Evolutionary conservation across 2,888 invertebrate genomes (phyloP), one percentile per base, ranked within the genome.

Genomic region (Eulithis testata): DNA sequence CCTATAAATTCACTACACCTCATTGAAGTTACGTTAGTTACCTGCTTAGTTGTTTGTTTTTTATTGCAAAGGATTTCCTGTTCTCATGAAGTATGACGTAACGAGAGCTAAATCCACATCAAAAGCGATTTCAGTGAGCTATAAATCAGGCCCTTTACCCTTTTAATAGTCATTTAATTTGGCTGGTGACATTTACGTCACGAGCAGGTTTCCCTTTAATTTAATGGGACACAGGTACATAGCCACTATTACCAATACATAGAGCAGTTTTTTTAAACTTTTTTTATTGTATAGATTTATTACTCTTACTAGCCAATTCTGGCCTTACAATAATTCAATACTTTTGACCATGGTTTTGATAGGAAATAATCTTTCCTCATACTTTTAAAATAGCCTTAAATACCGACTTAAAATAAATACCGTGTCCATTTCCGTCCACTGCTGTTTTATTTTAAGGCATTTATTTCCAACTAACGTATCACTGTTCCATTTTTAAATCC

Each of bases 151-250:
- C 36, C 60, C 57, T 60, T 55, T 53, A 65, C 65, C 65, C 61
- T 61, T 61, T 65, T 61, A 65, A 61, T 57, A 61, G 61, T 57
- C 57, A 53, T 65, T 65, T 65, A 65, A 61, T 61, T 61, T 61
- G 65, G 60, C 53, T 57, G 21, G 47, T 65, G 61, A 61, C 61
- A 61, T 65, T 65, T 57, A 65, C 61, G 65, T 65, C 53, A 44
- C 47, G 9, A 58, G 21, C 65, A 53, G 65, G 57, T 56, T 64
- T 50, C 60, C 56, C 60, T 60, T 60, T 57, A 43, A 51, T 55
- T 54, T 44, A 54, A 59, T 49, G 57, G 63, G n/a, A 40, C 52
- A 60, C 49, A 49, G 21, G 44, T 54, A 54, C 14, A 3, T 21
- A 45, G 6, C 1, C 4, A 7, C 47, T 9, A 8, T 14, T 47